A percentile compares a stretch with the other conserved stretches of the same genome.
These are phyloP conservation scores for Diplolepis rosae DNA, from an alignment of 2,888 invertebrate species.

Conservation along the genomic window DNA sequence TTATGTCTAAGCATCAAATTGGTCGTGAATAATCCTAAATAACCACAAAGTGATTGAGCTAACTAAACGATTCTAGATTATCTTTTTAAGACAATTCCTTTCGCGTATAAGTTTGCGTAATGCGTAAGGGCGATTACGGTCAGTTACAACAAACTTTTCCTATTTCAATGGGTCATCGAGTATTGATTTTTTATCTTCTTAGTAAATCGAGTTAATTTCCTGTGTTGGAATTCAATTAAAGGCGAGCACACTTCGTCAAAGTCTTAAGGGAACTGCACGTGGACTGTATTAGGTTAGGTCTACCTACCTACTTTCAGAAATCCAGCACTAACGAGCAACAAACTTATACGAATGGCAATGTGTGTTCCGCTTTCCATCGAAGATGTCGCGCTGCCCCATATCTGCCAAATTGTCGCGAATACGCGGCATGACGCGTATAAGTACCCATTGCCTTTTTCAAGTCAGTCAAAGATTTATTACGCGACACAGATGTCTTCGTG, in stretches of 20 bases:
- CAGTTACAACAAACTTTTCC: constrained; percentile 9
- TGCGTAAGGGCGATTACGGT: constrained; percentile 11
- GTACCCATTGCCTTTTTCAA: constrained; percentile 39
- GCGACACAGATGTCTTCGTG: constrained; percentile 34
- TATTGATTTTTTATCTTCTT: constrained; percentile 17
- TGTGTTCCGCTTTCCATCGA: constrained; percentile 50
- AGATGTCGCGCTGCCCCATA: constrained; percentile 49
- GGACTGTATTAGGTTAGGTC: constrained; percentile 58
- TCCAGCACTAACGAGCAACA: constrained; percentile 56
- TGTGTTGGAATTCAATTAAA: constrained; percentile 39
- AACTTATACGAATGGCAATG: constrained; percentile 38
- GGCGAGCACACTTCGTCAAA: constrained; percentile 45
- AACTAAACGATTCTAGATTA: too few relatives aligned
- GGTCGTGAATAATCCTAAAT: too few relatives aligned
- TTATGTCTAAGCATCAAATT: too few relatives aligned
- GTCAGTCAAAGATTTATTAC: constrained; percentile 41
- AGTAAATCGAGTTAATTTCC: constrained; percentile 30
- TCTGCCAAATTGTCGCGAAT: constrained; percentile 50
- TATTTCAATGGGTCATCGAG: constrained; percentile 29
- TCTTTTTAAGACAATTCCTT: not conserved
- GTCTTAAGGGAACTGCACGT: constrained; percentile 46
- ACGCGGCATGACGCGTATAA: constrained; percentile 37
- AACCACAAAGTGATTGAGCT: too few relatives aligned
- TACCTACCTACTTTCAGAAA: constrained; percentile 58
- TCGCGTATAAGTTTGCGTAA: constrained; percentile 1